Conservation (phyloP, 1,140 invertebrate genomes). For the Apis dorsata region DNA sequence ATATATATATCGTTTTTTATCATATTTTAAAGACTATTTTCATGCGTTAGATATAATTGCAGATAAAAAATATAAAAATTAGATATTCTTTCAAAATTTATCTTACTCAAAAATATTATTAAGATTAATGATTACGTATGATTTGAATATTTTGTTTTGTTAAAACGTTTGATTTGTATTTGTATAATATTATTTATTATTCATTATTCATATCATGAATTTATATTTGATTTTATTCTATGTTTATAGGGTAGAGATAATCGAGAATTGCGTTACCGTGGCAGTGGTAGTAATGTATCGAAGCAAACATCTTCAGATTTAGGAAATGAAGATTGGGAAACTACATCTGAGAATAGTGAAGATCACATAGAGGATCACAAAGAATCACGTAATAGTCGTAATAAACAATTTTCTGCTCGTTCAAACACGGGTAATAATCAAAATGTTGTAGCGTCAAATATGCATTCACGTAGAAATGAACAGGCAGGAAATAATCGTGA, state of each 20-base stretch:
- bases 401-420: constrained; percentile 67
- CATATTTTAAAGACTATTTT: too few species aligned
- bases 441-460: constrained; percentile 52
- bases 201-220: not conserved
- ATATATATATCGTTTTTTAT: not conserved
- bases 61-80: too few species aligned
- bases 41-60: too few species aligned
- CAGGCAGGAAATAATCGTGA: constrained; percentile 67
- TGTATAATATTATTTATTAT: too few species aligned
- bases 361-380: constrained; percentile 77
- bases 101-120: too few species aligned
- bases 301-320: constrained; percentile 76
- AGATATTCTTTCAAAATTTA: too few species aligned
- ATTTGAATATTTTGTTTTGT: too few species aligned
- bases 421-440: constrained; percentile 39
- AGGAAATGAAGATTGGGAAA: constrained; percentile 86
- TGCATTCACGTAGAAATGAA: constrained; percentile 66
- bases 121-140: too few species aligned
- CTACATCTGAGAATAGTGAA: constrained; percentile 86
- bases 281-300: constrained; percentile 57
- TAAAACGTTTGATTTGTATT: not conserved
- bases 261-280: constrained; percentile 70
- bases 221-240: not conserved
- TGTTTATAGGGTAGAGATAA: constrained; percentile 69
- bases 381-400: constrained; percentile 73